Evolutionary conservation across 2,797 vertebrate genomes (phyloP).

Genomic region (Streptopelia turtur): DNA sequence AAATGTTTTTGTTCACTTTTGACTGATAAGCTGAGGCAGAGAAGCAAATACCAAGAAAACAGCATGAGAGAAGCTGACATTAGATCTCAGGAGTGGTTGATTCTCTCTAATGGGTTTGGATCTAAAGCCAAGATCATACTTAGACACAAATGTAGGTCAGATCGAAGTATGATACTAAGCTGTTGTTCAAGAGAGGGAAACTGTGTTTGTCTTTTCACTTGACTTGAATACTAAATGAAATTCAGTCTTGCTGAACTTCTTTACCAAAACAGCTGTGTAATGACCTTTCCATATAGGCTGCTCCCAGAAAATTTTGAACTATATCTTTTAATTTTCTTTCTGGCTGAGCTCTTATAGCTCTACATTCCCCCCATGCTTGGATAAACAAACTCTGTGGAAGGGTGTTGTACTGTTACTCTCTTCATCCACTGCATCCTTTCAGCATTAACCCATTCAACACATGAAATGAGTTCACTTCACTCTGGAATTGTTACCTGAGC

Average conservation of each 20-base stretch:
- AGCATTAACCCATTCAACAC: neutral
- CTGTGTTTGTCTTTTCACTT: neutral
- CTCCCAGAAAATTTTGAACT: neutral
- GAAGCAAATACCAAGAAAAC: neutral
- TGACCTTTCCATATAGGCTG: neutral
- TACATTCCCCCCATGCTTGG: neutral
- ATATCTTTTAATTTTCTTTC: neutral
- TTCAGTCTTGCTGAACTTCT: neutral
- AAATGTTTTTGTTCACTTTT: neutral
- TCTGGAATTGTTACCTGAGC: neutral
- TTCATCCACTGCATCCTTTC: neutral
- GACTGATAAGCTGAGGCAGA: neutral
- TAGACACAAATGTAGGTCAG: neutral
- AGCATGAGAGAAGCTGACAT: neutral
- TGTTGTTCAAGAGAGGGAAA: neutral
- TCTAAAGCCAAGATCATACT: neutral
- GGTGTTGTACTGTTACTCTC: neutral
- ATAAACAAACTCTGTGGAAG: neutral
- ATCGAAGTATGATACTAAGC: neutral
- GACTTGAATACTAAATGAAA: neutral
- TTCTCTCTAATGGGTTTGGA: neutral
- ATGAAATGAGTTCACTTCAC: neutral
- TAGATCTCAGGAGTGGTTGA: neutral
- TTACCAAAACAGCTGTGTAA: neutral
- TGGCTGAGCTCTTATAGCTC: neutral